Base-by-base conservation (phyloP, 2,113 vertebrate genomes). In the Gasterosteus aculeatus region DNA sequence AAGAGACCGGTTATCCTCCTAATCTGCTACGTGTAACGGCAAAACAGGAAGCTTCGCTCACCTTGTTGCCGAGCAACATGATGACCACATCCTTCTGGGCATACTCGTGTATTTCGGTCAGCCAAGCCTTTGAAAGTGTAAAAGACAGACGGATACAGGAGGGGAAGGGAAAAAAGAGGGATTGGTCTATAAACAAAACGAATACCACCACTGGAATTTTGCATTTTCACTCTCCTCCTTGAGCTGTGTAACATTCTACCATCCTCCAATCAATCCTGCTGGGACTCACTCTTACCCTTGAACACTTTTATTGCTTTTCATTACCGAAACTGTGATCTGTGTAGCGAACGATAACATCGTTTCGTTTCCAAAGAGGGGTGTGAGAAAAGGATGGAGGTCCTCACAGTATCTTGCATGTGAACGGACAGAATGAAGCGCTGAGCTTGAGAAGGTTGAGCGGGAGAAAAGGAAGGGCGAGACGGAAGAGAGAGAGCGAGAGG, bases 41-140 rank as follows among this genome's bases (percentile, higher is more conserved):
- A 84, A 83, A 83, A 84, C 89, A 91, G 85, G 86, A 94, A 93
- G 90, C 90, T 82, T 83, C 75, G 82, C 93, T 93, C 86, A 95
- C 94, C 94, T 99, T 99, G 92, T 99, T 99, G 91, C 98, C 98
- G 80, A 99, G 95, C 93, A 99, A 91, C 97, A 99, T 97, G 91
- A 99, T 97, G 93, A 98, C 98, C 94, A 98, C 98, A 59, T 99
- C 96, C 93, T 95, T 96, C 92, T 98, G 96, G 83, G 98, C 97
- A 0, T 97, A 98, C 87, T 99, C 98, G 0, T 98, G 95, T 87
- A 99, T 96, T 93, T 99, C 98, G 0, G 93, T 94, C 80, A 95
- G 90, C 94, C 94, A 95, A 85, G 94, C 94, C 94, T 95, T 85
- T 59, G 65, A 84, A 83, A 82, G 88, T 59, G 77, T 11, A 81